A percentile compares a stretch with the other conserved stretches of the same genome.
These are phyloP conservation scores for Ruditapes philippinarum DNA, from an alignment of 1,140 invertebrate species.

Conservation along the genomic window DNA sequence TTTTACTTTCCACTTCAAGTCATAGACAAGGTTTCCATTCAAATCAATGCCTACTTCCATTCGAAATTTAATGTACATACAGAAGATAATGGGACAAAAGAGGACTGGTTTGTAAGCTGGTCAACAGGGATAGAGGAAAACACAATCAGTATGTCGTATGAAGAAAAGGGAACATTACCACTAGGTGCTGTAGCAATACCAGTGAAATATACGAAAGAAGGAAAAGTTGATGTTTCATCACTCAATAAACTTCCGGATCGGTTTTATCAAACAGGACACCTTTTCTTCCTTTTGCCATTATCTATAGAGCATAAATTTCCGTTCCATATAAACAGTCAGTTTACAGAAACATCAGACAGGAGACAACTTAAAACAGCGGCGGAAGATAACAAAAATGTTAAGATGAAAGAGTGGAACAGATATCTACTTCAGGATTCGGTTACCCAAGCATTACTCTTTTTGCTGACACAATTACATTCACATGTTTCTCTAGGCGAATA, in stretches of 20 bases:
- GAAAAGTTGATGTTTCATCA: background rate
- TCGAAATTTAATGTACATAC: background rate
- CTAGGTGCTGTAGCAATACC: conserved; percentile 69
- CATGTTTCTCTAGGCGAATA: background rate
- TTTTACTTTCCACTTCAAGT: background rate
- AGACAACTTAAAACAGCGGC: conserved; percentile 46
- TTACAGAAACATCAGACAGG: conserved; percentile 70
- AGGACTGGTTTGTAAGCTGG: conserved; percentile 71
- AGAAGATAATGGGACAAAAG: background rate
- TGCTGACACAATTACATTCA: conserved; percentile 12
- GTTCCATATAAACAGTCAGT: conserved; percentile 76
- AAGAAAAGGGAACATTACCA: conserved; percentile 62
- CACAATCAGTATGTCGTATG: background rate
- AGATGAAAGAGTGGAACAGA: conserved; percentile 75
- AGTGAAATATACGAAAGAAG: background rate
- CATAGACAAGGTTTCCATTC: background rate
- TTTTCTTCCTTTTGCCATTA: conserved; percentile 75
- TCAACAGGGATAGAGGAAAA: conserved; percentile 62
- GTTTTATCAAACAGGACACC: conserved; percentile 73
- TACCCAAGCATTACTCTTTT: conserved; percentile 26
- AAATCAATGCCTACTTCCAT: background rate
- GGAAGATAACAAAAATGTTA: conserved; percentile 68
- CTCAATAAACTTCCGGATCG: conserved; percentile 19
- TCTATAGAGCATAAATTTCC: conserved; percentile 66
- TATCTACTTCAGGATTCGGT: conserved; percentile 68